These are phyloP conservation scores for Melipona bicolor DNA, from an alignment of 2,888 invertebrate species.

Conservation along the genomic window DNA sequence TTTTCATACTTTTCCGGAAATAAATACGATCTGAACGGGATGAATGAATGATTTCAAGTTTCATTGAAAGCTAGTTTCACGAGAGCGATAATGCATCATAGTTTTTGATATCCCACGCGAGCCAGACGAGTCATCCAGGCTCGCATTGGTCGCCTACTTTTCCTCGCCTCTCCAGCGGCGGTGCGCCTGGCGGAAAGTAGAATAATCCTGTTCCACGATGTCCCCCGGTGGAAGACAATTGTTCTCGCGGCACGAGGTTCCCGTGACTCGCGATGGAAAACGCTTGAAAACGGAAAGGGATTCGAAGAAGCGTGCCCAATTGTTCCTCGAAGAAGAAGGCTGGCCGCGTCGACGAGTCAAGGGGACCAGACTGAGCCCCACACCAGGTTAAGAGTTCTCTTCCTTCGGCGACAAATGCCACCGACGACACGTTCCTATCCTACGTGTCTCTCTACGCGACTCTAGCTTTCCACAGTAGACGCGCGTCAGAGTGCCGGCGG, in stretches of 20 bases:
- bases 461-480: conserved; percentile 16
- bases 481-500: background rate
- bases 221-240: conserved; percentile 3
- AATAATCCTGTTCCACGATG: conserved; percentile 24
- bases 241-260: background rate
- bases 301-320: conserved; percentile 42
- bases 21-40: too few relatives aligned
- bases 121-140: background rate
- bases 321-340: conserved; percentile 42
- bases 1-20: background rate
- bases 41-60: background rate
- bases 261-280: conserved; percentile 3
- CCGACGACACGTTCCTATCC: conserved; percentile 37
- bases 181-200: background rate
- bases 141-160: conserved; percentile 9
- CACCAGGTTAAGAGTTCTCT: conserved; percentile 53
- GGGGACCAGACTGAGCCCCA: conserved; percentile 7
- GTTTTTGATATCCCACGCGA: background rate
- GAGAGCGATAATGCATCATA: background rate
- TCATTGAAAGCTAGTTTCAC: too few relatives aligned
- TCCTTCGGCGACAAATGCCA: conserved; percentile 32
- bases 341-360: background rate
- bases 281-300: conserved; percentile 33
- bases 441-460: conserved; percentile 4
- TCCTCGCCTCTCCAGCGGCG: background rate